These are phyloP conservation scores for Brachypterus glaber DNA, from an alignment of 2,888 invertebrate genomes.

Conservation along the genomic window DNA sequence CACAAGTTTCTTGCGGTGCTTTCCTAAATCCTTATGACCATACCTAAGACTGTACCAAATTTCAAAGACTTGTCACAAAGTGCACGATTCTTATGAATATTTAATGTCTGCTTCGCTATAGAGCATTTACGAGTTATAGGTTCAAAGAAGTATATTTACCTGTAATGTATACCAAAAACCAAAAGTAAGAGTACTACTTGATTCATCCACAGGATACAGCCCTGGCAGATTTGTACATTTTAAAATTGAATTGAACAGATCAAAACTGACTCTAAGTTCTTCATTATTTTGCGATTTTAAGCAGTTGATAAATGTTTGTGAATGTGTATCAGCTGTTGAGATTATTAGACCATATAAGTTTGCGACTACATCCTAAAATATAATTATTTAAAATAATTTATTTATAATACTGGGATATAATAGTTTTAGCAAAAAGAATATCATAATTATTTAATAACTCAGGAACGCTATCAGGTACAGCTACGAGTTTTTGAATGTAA, in stretches of 20 bases:
- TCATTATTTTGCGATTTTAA: conserved; percentile 42
- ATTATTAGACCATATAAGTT: conserved; percentile 60
- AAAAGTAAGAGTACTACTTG: conserved; percentile 74
- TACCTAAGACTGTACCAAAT: too few relatives aligned
- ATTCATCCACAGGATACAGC: conserved; percentile 80
- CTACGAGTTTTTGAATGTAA: too few relatives aligned
- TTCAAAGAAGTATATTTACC: conserved; percentile 49
- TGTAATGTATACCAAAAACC: conserved; percentile 90
- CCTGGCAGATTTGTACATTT: conserved; percentile 74
- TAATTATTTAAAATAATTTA: conserved; percentile 4
- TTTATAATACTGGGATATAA: not conserved
- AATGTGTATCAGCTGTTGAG: conserved; percentile 63
- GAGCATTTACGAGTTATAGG: too few relatives aligned
- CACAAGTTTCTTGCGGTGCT: too few relatives aligned
- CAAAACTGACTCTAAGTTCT: conserved; percentile 47
- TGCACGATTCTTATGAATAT: too few relatives aligned
- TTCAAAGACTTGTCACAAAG: too few relatives aligned
- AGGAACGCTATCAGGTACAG: too few relatives aligned
- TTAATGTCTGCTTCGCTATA: too few relatives aligned
- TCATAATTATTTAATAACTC: too few relatives aligned
- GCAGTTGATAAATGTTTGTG: conserved; percentile 46
- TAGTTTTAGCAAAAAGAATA: conserved; percentile 3
- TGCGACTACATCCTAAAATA: conserved; percentile 56
- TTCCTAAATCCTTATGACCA: too few relatives aligned
- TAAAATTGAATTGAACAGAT: conserved; percentile 63